Evolutionary conservation across 2,797 vertebrate species (phyloP).

Genomic region (Catharus ustulatus): DNA sequence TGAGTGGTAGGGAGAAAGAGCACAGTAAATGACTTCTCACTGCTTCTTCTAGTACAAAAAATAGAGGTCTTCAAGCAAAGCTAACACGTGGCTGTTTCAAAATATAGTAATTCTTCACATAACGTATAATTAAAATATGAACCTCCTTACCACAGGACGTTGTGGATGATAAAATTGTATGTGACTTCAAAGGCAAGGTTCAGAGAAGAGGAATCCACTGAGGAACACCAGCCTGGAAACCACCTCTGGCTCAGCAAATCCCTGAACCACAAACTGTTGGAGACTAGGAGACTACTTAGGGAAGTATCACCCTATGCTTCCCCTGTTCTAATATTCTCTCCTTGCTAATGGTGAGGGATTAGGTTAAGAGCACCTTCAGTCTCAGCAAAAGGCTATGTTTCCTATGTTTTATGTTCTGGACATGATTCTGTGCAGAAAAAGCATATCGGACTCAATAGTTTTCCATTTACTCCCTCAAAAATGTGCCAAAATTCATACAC

Average conservation of each 20-base stretch:
- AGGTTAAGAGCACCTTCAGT: background rate
- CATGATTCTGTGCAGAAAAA: background rate
- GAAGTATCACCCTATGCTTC: background rate
- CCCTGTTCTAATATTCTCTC: background rate
- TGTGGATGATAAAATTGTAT: background rate
- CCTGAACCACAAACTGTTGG: background rate
- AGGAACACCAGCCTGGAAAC: background rate
- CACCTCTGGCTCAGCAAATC: constrained; percentile 13
- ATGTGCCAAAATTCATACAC: background rate
- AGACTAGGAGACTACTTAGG: background rate
- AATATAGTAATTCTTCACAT: background rate
- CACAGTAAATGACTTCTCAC: background rate
- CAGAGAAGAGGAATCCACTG: constrained; percentile 3
- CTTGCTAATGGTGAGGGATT: background rate
- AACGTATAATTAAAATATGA: constrained; percentile 11
- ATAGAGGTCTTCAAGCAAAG: background rate
- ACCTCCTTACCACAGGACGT: constrained; percentile 9
- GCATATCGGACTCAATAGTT: background rate
- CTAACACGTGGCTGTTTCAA: background rate
- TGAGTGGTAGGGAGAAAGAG: background rate
- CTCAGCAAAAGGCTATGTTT: background rate
- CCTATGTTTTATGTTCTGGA: background rate
- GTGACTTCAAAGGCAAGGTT: constrained; percentile 19
- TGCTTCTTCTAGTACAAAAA: constrained; percentile 2
- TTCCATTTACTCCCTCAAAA: background rate